Conservation (phyloP, 2,888 invertebrate species). For the Hymenopus coronatus region DNA sequence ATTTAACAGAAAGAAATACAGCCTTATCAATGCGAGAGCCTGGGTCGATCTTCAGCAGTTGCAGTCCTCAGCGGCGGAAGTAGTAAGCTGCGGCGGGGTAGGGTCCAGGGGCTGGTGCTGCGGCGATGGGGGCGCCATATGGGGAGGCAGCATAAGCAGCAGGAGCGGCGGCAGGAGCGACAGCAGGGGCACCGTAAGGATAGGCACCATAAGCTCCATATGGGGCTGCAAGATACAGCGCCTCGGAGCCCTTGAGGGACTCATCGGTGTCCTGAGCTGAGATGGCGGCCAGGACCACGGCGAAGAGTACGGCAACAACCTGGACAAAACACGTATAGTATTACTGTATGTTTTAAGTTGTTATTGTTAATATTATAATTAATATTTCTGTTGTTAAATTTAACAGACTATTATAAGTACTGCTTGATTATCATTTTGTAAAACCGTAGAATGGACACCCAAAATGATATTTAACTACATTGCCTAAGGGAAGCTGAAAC, state of each 20-base stretch:
- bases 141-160: background rate
- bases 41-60: background rate
- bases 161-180: background rate
- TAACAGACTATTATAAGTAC: too few relatives aligned
- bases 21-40: background rate
- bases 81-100: conserved; percentile 2
- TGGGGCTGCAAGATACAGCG: background rate
- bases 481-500: too few relatives aligned
- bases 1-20: background rate
- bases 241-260: background rate
- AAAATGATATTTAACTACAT: too few relatives aligned
- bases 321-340: too few relatives aligned
- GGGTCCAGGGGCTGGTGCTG: background rate
- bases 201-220: background rate
- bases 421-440: too few relatives aligned
- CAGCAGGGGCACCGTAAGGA: background rate
- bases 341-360: too few relatives aligned
- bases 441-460: too few relatives aligned
- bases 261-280: background rate
- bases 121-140: background rate
- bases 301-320: background rate
- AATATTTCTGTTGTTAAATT: too few relatives aligned
- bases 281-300: background rate
- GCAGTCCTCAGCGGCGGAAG: background rate
- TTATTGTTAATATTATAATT: too few relatives aligned